Evolutionary conservation across 2,888 invertebrate genomes (phyloP), one percentile per base, ranked within the genome.

Genomic region (Harpalus rufipes): DNA sequence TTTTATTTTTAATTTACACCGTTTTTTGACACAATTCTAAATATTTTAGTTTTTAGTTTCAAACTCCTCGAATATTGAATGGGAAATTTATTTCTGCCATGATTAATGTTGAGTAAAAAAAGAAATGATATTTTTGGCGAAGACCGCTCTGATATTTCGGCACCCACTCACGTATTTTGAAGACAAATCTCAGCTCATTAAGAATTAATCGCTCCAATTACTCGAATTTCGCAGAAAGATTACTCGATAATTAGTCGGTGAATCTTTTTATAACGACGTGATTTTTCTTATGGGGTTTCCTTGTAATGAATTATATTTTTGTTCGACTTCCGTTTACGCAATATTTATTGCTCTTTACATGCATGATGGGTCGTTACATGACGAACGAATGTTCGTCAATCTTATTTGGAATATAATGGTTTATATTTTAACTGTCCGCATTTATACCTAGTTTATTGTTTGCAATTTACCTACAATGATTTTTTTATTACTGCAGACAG

Each of bases 321-420:
- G 72, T 18, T 68, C 59, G 63, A 63, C 63, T 68, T 68, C 68
- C 68, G 32, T 68, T 44, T 44, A 74, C 16, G 41, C 12, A 74
- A 44, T 74, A 44, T 44, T 44, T 74, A 68, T 3, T 14, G 18
- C 44, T 74, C 21, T 74, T 74, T 44, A 44, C 7, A 44, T 74
- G 44, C 41, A 72, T 72, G 63, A 16, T 68, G 5, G 16, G 14
- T 10, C 16, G 44, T 74, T 39, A 7, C 10, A 44, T 74, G 72
- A 74, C 72, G 72, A 16, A 74, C 72, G n/a, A 18, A 44, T 18
- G 39, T 72, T 74, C 14, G 39, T 68, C 7, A 4, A 14, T 14
- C 21, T 21, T 21, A 63, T 63, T 63, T 25, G 63, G 63, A 25
- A 61, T 63, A 21, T 63, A 21, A 21, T 63, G 16, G 63, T 63